Conservation (phyloP, 1,140 invertebrate species). For the Drosophila prosaltans region DNA sequence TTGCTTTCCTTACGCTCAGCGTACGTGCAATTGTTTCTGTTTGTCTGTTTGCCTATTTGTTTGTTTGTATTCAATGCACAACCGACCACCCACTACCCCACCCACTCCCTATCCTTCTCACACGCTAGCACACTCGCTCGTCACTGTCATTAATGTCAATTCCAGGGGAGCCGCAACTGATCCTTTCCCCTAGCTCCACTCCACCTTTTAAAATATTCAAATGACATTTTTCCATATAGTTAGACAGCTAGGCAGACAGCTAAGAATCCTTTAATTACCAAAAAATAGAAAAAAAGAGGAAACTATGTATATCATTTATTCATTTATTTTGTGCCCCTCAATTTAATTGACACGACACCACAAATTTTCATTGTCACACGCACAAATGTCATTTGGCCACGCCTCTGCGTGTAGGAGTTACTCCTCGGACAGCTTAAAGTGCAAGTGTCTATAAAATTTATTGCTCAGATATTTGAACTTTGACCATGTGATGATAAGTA, state of each 20-base stretch:
- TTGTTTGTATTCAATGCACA: conserved; percentile 57
- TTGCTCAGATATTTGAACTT: conserved; percentile 9
- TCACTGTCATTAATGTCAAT: conserved; percentile 79
- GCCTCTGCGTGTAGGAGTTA: conserved; percentile 12
- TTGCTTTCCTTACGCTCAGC: conserved; percentile 13
- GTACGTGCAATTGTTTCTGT: conserved; percentile 65
- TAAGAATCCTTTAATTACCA: conserved; percentile 19
- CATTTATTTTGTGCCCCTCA: conserved; percentile 48
- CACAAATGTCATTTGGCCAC: conserved; percentile 71
- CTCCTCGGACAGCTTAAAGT: conserved; percentile 7
- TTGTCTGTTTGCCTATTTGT: conserved; percentile 59
- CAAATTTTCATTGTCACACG: conserved; percentile 60
- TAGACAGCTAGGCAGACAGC: conserved; percentile 5
- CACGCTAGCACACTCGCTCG: conserved; percentile 33
- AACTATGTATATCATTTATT: conserved; percentile 63
- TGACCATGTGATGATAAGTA: conserved; percentile 16
- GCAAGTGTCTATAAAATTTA: conserved; percentile 10
- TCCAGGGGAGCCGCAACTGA: background rate
- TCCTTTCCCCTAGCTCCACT: conserved; percentile 33
- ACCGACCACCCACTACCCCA: conserved; percentile 46
- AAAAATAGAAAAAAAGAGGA: conserved; percentile 17
- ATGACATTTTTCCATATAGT: conserved; percentile 56
- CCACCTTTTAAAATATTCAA: conserved; percentile 74
- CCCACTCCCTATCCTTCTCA: background rate
- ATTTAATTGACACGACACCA: conserved; percentile 61